Base-by-base conservation (phyloP, 2,888 invertebrate species). In the Mythimna albipuncta region DNA sequence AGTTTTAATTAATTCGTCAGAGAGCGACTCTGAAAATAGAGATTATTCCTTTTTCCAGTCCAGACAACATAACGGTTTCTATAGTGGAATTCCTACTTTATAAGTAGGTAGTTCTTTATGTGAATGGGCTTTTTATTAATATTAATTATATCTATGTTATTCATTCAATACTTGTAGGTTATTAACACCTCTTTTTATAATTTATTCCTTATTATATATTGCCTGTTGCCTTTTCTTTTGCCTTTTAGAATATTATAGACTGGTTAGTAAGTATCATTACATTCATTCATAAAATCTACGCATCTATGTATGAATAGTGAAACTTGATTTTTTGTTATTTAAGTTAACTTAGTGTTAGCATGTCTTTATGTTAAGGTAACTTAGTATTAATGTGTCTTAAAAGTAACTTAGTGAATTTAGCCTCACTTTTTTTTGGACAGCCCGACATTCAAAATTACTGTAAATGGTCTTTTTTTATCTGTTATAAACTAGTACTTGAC, bases 41-140 rank as follows among this genome's bases (percentile, higher is more conserved):
- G 7, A 35, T 38, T n/a, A 26, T 6, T 50, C 16, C 21, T 21
- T 38, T 41, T 57, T 74, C 71, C 64, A 63, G 62, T 47, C 61
- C 6, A 19, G 13, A 1, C n/a, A 0, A 41, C 52, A 10, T 70
- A 75, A 75, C 83, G 62, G 81, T 58, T 13, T 16, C 32, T 35
- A 10, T 75, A 64, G 81, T 79, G 50, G 38, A 61, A 35, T 59
- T 61, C 67, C 69, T 10, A 41, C 41, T 66, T 61, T 62, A 70
- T 26, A 11, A 10, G 19, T 44, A 35, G 21, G 32, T 57, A 19
- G 41, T 61, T 55, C 13, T 47, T 26, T n/a, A 52, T 16, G 2
- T 61, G 32, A 66, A 59, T 54, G 38, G 32, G 35, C 11, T 50
- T 58, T 38, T 38, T 16, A n/a, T 16, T n/a, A 70, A 57, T 32